Evolutionary conservation across 2,888 invertebrate species (phyloP).

Genomic region (Hesperia comma): DNA sequence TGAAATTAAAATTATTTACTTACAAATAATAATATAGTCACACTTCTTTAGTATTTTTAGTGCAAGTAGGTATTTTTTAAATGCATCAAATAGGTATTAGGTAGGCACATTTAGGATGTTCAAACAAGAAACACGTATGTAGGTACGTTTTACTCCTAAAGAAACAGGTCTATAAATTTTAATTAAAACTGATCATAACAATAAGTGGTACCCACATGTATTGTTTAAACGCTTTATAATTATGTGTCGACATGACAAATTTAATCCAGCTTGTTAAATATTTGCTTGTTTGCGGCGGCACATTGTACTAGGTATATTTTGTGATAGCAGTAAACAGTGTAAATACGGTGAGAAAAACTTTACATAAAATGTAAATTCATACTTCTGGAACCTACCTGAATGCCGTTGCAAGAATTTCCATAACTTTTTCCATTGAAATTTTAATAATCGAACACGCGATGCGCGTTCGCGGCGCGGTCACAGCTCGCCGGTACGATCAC

Average conservation of each 20-base stretch:
- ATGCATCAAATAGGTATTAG: no score
- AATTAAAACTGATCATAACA: not conserved
- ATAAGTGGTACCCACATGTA: conserved; percentile 19
- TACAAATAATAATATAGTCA: no score
- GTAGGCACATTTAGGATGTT: no score
- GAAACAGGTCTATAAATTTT: not conserved
- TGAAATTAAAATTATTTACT: no score
- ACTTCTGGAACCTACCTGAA: conserved; percentile 5
- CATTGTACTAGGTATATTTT: not conserved
- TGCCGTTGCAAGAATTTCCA: not conserved
- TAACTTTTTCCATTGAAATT: not conserved
- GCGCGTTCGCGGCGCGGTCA: not conserved
- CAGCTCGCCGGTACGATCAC: not conserved
- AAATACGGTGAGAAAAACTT: no score
- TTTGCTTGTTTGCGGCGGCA: not conserved
- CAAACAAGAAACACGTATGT: no score
- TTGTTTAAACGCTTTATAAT: not conserved
- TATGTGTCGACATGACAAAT: not conserved
- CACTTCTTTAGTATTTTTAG: no score
- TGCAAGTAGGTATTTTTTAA: no score
- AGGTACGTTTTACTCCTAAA: no score
- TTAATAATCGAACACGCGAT: not conserved
- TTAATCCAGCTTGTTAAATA: not conserved
- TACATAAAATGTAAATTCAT: no score
- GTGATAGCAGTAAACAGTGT: not conserved